Evolutionary conservation across 2,797 vertebrate genomes (phyloP), one percentile per base, ranked within the genome.

Genomic region (Anas bernieri): DNA sequence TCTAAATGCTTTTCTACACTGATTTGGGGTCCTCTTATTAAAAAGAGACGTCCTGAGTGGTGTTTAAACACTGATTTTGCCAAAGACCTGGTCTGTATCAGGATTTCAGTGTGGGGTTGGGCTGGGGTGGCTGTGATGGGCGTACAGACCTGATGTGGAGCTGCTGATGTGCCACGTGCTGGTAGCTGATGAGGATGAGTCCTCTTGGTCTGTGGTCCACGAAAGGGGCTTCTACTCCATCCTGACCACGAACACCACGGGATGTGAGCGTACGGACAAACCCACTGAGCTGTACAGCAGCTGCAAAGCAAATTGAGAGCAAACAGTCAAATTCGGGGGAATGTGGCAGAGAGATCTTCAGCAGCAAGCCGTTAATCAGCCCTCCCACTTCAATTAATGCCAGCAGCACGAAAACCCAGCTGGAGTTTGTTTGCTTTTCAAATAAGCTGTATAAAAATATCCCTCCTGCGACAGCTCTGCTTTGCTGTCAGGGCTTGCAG

Each of bases 341-440:
- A 83, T 0, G 22, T 4, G 6, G 35, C 46, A 54, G 45, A 82
- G 55, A 50, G n/a, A 69, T 73, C 83, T 83, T 31, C 62, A 78
- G 69, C 39, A 81, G 69, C 75, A 81, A 75, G 35, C 62, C 0
- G 0, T 74, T 86, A n/a, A 83, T 85, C 83, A 86, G 79, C 64
- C 67, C 56, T 92, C 61, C 61, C 52, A 48, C 75, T 92, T 83
- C 83, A 74, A 43, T 70, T 91, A 66, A 76, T 31, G 37, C 45
- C 82, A 91, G 78, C 78, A 68, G 91, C 23, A 83, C 80, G 79
- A 43, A 84, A 93, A 61, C 62, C 33, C 72, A 83, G 79, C 87
- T 75, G 78, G 64, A 70, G 48, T 73, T 83, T 86, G 92, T 86
- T 94, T 94, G 85, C 76, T 87, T 91, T 96, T 80, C 68, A 61